phyloP scores from a whole-genome alignment of 30 jellyfish, hydroid and myxozoan genomes.

The Pseudorhiza aurosa region DNA sequence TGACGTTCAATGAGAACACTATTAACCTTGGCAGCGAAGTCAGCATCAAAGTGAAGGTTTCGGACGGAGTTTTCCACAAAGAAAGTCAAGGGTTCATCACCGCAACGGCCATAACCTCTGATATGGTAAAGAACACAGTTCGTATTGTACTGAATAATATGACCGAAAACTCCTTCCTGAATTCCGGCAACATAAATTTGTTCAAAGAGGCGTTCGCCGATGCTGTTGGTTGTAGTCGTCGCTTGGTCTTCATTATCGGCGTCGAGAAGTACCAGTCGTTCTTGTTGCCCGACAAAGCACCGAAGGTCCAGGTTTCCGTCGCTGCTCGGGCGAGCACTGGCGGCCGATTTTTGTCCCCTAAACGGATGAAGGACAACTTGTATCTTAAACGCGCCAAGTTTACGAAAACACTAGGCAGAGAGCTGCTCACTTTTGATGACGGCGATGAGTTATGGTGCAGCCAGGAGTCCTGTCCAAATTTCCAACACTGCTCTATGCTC shows the following conservation, averaged over 20 bases:
- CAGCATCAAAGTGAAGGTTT: conserved; percentile 65
- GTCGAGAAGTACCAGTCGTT: conserved; percentile 36
- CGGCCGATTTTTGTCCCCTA: conserved; percentile 68
- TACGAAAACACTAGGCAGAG: conserved; percentile 36
- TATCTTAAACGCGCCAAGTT: conserved; percentile 64
- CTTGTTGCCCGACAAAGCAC: conserved; percentile 10
- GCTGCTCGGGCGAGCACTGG: conserved; percentile 81
- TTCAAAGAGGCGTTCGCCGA: conserved; percentile 85
- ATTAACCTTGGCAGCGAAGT: conserved; percentile 83
- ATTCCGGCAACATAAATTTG: conserved; percentile 46
- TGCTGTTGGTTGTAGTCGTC: conserved; percentile 80
- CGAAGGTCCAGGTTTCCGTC: conserved; percentile 80
- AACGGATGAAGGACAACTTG: conserved; percentile 71
- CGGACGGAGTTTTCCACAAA: conserved; percentile 70
- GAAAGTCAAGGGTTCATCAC: conserved; percentile 77
- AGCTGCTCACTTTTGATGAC: conserved; percentile 75
- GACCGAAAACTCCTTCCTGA: conserved; percentile 67
- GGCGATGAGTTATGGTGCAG: conserved; percentile 89
- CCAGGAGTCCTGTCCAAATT: conserved; percentile 73
- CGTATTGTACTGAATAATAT: conserved; percentile 71
- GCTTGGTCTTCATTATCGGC: conserved; percentile 82
- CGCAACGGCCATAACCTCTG: conserved; percentile 64
- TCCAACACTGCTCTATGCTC: conserved; percentile 50
- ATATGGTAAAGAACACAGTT: conserved; percentile 77
- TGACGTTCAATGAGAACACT: conserved; percentile 72